Evolutionary conservation across 2,888 invertebrate species (phyloP), one percentile per base, ranked within the genome.

Genomic region (Ectobius pallidus): DNA sequence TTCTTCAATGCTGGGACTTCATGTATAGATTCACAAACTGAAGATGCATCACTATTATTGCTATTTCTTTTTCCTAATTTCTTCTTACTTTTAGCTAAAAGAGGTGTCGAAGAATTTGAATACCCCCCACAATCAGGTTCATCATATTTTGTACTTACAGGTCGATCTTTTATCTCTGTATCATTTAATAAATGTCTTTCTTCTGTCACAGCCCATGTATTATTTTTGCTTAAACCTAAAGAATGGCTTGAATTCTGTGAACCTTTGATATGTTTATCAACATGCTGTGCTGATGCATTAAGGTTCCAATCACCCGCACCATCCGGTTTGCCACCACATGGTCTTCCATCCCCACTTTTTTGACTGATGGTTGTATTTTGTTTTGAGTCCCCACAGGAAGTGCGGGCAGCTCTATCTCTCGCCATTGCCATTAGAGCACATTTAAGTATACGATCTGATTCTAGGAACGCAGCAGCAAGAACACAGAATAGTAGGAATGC

Each of bases 371-470:
- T 14, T 14, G 55, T 7, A 20, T 18, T 39, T 27, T 39, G 65
- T 32, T 46, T 55, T 20, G 61, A 20, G 27, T 27, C 42, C 27
- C 18, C n/a, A 3, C 11, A 6, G 16, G 32, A 55, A 9, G 20
- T 11, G 20, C 16, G 25, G 7, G 27, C 22, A 18, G 70, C 84
- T 74, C 82, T 84, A 61, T 86, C 87, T 42, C 86, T 84, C 0
- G 87, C 85, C 77, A 88, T 84, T 34, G 83, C 83, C 2, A 81
- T 81, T 25, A 86, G 77, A 0, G 86, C 86, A 70, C 84, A 84
- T 42, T 86, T 86, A 73, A 91, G 83, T 63, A 92, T 89, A 62
- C 90, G 86, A 78, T 92, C 90, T 0, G 92, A 90, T 78, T 94
- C 94, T 52, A 92, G 85, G 77, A 90, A 87, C 0, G 92, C 89